Conservation (phyloP, 2,888 invertebrate genomes). For the Glyphotaelius pellucidus region DNA sequence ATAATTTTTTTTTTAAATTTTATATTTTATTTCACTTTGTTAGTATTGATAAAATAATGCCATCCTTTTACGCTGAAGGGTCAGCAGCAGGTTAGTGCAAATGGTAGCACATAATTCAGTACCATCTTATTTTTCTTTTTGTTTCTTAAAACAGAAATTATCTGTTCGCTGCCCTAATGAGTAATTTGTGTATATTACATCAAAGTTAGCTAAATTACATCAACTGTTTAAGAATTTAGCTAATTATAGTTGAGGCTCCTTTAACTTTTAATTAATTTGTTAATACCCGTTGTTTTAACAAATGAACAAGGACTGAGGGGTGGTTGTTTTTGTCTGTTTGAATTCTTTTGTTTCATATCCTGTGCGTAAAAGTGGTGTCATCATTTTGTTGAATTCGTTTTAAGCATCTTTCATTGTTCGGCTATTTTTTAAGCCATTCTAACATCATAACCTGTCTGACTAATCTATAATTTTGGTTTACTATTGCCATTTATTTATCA, state of each 20-base stretch:
- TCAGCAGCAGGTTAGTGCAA: too few relatives aligned
- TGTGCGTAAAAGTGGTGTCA: conserved; percentile 59
- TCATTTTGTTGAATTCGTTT: conserved; percentile 47
- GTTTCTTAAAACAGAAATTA: not conserved
- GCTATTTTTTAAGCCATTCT: not conserved
- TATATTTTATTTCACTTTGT: not conserved
- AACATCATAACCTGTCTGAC: not conserved
- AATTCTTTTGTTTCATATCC: conserved; percentile 45
- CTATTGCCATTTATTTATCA: not conserved
- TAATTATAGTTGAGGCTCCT: not conserved
- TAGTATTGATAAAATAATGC: not conserved
- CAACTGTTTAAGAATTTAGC: not conserved
- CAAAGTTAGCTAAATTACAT: not conserved
- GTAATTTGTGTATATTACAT: not conserved
- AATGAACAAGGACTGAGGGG: not conserved
- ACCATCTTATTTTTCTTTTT: not conserved
- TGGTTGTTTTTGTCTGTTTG: conserved; percentile 28
- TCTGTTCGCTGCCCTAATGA: not conserved
- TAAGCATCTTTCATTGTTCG: not conserved
- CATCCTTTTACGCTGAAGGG: too few relatives aligned
- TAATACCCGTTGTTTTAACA: not conserved
- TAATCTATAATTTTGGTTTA: not conserved
- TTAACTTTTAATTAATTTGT: not conserved
- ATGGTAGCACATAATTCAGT: not conserved
- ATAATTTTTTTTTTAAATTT: not conserved